These are phyloP conservation scores for Drosophila anceps DNA, from an alignment of 2,888 invertebrate species.

Conservation along the genomic window DNA sequence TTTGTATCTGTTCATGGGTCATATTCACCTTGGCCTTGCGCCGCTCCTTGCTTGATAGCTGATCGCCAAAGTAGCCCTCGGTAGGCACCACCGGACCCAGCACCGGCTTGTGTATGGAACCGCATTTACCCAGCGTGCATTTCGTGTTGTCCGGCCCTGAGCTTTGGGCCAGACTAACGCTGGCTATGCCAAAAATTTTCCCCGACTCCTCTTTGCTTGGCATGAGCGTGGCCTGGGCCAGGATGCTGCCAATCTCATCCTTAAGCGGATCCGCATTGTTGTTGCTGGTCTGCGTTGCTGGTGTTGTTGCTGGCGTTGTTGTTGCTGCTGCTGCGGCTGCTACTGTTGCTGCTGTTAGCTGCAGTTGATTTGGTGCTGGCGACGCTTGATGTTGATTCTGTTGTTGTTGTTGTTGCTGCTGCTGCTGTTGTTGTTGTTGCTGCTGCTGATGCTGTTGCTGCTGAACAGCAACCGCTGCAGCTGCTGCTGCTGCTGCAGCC, in stretches of 20 bases:
- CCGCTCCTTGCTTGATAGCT: slow-evolving; percentile 84
- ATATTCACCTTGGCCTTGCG: slow-evolving; percentile 88
- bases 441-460: slow-evolving; percentile 15
- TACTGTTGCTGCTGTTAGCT: slow-evolving; percentile 31
- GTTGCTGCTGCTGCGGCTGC: slow-evolving; percentile 14
- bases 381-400: slow-evolving; percentile 23
- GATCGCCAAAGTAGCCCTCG: slow-evolving; percentile 85
- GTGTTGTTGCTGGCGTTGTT: slow-evolving; percentile 20
- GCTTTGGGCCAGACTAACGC: slow-evolving; percentile 85
- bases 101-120: slow-evolving; percentile 85
- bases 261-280: slow-evolving; percentile 79
- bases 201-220: slow-evolving; percentile 86
- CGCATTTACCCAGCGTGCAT: slow-evolving; percentile 85
- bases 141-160: slow-evolving; percentile 85
- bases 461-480: slow-evolving; percentile 1
- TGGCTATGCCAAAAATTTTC: slow-evolving; percentile 86
- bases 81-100: slow-evolving; percentile 85
- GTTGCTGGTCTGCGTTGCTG: slow-evolving; percentile 15
- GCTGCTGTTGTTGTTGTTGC: slow-evolving; percentile 19
- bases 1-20: slow-evolving; percentile 90
- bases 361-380: slow-evolving; percentile 35
- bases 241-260: slow-evolving; percentile 83
- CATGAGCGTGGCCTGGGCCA: slow-evolving; percentile 84
- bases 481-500: slow-evolving; percentile 54
- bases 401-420: slow-evolving; percentile 14